Conservation (phyloP, 2,797 vertebrate genomes). For the Crax fasciolata region DNA sequence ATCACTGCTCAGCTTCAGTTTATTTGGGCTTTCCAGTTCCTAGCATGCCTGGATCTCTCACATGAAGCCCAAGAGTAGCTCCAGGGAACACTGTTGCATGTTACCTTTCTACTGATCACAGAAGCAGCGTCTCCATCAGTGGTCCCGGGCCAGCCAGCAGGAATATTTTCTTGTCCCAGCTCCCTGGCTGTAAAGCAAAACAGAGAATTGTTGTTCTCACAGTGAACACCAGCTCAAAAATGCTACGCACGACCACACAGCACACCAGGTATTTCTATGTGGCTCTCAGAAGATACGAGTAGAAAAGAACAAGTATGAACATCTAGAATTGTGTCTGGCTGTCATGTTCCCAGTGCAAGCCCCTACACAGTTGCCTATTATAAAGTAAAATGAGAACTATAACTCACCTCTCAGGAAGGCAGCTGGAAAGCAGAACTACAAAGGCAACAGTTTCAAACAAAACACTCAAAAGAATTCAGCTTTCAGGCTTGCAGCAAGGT, state of each 20-base stretch:
- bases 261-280: rapidly evolving
- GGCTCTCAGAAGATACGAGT: not conserved
- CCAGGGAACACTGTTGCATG: not conserved
- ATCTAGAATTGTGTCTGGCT: not conserved
- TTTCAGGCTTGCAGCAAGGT: not conserved
- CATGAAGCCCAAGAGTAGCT: not conserved
- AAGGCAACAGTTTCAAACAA: not conserved
- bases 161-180: not conserved
- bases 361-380: not conserved
- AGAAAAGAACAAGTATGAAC: not conserved
- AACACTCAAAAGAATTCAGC: not conserved
- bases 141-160: not conserved
- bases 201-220: not conserved
- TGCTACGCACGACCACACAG: not conserved
- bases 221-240: not conserved
- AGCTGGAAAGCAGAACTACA: not conserved
- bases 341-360: not conserved
- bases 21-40: not conserved
- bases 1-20: not conserved
- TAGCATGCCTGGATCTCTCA: not conserved
- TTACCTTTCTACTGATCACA: not conserved
- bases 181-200: not conserved
- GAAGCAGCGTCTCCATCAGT: not conserved
- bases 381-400: not conserved
- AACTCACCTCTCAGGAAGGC: not conserved